Percentiles rank a stretch among this genome's conserved stretches.
Conservation (phyloP, 2,797 vertebrate species). For the Manis pentadactyla region DNA sequence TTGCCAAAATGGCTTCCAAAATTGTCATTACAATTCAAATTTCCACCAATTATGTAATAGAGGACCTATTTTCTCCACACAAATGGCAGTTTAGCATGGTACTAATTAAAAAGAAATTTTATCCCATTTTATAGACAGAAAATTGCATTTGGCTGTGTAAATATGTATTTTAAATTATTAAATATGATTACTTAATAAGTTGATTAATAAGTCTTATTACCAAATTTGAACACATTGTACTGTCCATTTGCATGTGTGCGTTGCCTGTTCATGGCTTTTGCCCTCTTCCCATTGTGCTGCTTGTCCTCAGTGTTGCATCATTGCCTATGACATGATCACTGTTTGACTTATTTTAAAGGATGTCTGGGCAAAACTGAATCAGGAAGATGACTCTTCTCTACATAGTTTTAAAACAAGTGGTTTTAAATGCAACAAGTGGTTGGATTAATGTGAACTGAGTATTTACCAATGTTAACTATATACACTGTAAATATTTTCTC, state of each 20-base stretch:
- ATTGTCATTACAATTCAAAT: background rate
- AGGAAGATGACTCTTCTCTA: slow-evolving; percentile 23
- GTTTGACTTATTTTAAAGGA: slow-evolving; percentile 45
- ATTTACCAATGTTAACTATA: slow-evolving; percentile 32
- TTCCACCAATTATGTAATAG: background rate
- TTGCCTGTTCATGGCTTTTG: slow-evolving; percentile 13
- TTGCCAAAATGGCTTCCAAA: background rate
- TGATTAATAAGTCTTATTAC: background rate
- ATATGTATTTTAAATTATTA: background rate
- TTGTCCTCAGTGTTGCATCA: background rate
- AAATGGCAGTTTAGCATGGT: background rate
- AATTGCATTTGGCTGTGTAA: slow-evolving; percentile 12
- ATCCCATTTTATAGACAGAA: background rate
- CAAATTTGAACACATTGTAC: background rate
- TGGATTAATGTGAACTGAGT: slow-evolving; percentile 29
- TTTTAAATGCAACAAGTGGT: background rate
- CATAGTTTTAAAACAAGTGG: slow-evolving; percentile 15
- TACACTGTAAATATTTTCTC: slow-evolving; percentile 39
- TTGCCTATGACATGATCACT: background rate
- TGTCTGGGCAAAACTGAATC: slow-evolving; percentile 47
- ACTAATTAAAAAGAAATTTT: background rate
- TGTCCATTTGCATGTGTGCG: background rate
- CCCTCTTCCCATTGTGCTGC: background rate
- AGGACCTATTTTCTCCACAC: background rate
- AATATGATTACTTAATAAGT: too few relatives aligned